Conservation (phyloP, 2,113 vertebrate species). For the Merops nubicus region DNA sequence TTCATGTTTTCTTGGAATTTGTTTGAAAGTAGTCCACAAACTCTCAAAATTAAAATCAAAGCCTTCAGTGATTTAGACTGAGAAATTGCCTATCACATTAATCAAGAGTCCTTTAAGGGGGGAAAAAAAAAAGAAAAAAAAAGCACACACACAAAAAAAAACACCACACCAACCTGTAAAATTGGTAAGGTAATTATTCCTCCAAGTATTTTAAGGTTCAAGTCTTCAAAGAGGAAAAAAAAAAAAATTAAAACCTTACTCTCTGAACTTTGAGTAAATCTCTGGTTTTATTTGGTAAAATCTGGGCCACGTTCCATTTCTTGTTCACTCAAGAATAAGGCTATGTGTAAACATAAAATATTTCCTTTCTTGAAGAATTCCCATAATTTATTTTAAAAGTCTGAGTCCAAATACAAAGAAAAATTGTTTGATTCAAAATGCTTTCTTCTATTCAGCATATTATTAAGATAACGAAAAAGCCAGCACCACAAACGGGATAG, state of each 20-base stretch:
- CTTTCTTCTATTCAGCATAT: neutral
- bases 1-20: neutral
- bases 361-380: neutral
- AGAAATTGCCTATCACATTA: neutral
- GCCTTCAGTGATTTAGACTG: neutral
- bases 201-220: neutral
- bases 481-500: neutral
- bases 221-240: neutral
- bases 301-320: neutral
- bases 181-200: neutral
- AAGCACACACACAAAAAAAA: too few species aligned
- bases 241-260: neutral
- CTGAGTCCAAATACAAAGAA: neutral
- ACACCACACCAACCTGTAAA: too few species aligned
- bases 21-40: neutral
- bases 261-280: neutral
- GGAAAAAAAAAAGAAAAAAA: too few species aligned
- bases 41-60: neutral
- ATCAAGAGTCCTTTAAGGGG: neutral
- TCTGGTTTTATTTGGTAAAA: neutral
- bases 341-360: neutral
- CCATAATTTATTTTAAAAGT: neutral
- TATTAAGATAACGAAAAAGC: neutral
- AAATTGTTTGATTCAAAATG: neutral
- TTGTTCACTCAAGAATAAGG: neutral